Evolutionary conservation across 2,113 vertebrate genomes (phyloP).

Genomic region (Peucedramus taeniatus): DNA sequence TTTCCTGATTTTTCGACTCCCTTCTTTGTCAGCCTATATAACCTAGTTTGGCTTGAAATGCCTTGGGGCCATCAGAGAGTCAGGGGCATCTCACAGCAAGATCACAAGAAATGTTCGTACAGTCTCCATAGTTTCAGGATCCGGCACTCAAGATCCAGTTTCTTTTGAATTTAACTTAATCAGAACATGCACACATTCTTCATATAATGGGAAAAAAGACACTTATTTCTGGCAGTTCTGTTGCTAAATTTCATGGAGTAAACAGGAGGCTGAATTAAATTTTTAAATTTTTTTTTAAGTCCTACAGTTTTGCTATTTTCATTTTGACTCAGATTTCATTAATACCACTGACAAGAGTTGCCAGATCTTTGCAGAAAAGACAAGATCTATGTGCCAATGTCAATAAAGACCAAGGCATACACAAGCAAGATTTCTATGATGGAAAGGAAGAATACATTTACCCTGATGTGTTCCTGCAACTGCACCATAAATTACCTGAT

Average conservation of each 20-base stretch:
- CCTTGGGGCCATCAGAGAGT: not conserved
- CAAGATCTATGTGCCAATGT: not conserved
- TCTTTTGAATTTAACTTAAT: not conserved
- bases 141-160: not conserved
- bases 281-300: not conserved
- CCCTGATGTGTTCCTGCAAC: not conserved
- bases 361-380: not conserved
- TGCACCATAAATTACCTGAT: not conserved
- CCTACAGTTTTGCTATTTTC: not conserved
- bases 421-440: not conserved
- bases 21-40: not conserved
- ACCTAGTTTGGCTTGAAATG: not conserved
- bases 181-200: not conserved
- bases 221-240: not conserved
- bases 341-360: not conserved
- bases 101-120: not conserved
- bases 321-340: not conserved
- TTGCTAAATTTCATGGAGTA: not conserved
- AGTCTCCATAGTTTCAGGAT: not conserved
- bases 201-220: not conserved
- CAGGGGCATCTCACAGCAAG: not conserved
- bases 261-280: not conserved
- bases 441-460: not conserved
- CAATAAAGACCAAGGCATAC: rapidly evolving
- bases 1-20: not conserved